Evolutionary conservation across 2,797 vertebrate species (phyloP).

Genomic region (Hypotaenidia philippensis): DNA sequence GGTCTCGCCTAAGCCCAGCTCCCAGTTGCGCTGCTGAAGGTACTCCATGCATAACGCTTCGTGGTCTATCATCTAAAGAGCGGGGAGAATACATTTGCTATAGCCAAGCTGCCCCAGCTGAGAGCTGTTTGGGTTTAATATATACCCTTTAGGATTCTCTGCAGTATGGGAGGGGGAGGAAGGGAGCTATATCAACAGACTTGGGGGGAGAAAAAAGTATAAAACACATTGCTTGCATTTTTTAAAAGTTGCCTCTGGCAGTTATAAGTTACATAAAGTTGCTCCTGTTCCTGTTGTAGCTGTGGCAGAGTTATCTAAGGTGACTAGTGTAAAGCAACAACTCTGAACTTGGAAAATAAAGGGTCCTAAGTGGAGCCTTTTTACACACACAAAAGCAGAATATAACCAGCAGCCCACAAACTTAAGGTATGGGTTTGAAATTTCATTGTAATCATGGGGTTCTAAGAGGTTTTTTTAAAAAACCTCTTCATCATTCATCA

Average conservation of each 20-base stretch:
- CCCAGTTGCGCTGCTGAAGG: neutral
- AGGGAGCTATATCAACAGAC: neutral
- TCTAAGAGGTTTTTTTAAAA: neutral
- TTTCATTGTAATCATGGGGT: neutral
- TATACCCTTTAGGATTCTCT: neutral
- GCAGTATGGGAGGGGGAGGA: neutral
- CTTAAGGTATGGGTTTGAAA: neutral
- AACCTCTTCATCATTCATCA: neutral
- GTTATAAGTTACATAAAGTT: constrained; percentile 69
- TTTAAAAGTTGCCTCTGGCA: constrained; percentile 28
- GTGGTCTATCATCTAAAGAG: neutral
- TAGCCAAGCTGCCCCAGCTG: neutral
- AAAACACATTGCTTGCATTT: constrained; percentile 56
- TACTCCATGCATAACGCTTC: neutral
- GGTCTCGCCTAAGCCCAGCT: neutral
- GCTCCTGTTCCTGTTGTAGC: constrained; percentile 9
- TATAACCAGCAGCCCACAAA: neutral
- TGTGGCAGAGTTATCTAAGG: constrained; percentile 42
- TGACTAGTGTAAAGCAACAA: constrained; percentile 4
- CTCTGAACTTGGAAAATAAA: neutral
- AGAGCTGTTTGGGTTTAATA: neutral
- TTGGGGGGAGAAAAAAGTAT: neutral
- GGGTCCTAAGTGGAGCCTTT: neutral
- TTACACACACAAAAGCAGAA: neutral
- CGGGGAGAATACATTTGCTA: neutral